Evolutionary conservation across 2,113 vertebrate genomes (phyloP).

Genomic region (Lucifuga dentata): DNA sequence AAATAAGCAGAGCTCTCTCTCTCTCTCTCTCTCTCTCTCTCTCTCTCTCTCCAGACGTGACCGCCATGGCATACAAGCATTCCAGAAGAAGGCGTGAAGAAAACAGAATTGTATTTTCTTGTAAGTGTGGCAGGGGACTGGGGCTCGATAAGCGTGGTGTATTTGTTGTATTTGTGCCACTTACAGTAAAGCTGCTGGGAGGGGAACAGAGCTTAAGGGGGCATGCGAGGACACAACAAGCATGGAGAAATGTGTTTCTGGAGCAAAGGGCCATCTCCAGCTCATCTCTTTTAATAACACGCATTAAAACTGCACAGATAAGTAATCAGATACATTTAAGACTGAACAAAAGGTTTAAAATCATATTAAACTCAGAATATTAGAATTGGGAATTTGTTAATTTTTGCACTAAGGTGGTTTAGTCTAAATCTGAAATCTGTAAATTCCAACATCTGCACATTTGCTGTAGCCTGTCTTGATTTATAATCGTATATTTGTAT

Average conservation of each 20-base stretch:
- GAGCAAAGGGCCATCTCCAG: slow-evolving; percentile 1
- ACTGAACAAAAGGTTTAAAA: too few relatives aligned
- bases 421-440: too few relatives aligned
- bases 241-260: slow-evolving; percentile 36
- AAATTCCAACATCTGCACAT: too few relatives aligned
- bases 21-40: slow-evolving; percentile 31
- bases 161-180: slow-evolving; percentile 80
- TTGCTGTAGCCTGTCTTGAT: too few relatives aligned
- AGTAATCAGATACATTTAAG: too few relatives aligned
- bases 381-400: too few relatives aligned
- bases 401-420: too few relatives aligned
- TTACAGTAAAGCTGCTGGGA: slow-evolving; percentile 67
- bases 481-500: too few relatives aligned
- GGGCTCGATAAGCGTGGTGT: slow-evolving; percentile 71
- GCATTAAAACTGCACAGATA: too few relatives aligned
- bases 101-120: slow-evolving; percentile 73
- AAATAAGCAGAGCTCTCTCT: slow-evolving; percentile 75
- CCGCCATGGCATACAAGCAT: slow-evolving; percentile 73
- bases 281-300: slow-evolving; percentile 1
- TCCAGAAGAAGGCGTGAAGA: slow-evolving; percentile 64
- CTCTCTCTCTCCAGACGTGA: slow-evolving; percentile 71
- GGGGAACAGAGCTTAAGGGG: slow-evolving; percentile 62
- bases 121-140: slow-evolving; percentile 60
- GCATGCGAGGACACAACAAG: slow-evolving; percentile 63
- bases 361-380: too few relatives aligned